These are phyloP conservation scores for Eugnorisma glareosa DNA, from an alignment of 2,888 invertebrate species.

Conservation along the genomic window DNA sequence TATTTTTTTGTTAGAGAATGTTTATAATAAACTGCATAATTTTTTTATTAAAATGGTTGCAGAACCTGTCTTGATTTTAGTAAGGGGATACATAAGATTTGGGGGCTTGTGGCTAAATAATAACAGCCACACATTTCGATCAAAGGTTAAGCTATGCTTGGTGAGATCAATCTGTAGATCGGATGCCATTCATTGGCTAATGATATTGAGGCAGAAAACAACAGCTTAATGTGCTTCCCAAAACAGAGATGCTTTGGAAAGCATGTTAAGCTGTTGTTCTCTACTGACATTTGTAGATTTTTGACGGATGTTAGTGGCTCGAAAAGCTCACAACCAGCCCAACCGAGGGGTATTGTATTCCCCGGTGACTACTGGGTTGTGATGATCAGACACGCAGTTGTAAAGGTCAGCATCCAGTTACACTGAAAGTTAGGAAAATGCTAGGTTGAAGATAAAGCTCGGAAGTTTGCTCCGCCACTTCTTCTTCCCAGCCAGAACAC, in stretches of 20 bases:
- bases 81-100: not conserved
- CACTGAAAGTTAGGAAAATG: not conserved
- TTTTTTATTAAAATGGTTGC: no score
- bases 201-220: not conserved
- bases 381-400: no score
- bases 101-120: not conserved
- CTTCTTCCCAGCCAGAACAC: not conserved
- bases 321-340: not conserved
- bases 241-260: not conserved
- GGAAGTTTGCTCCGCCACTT: not conserved
- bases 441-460: not conserved
- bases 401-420: not conserved
- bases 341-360: not conserved
- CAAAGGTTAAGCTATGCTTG: not conserved
- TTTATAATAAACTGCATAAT: no score
- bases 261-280: not conserved
- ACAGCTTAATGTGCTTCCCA: not conserved
- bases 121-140: not conserved
- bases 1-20: not conserved
- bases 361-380: no score
- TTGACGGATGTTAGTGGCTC: not conserved
- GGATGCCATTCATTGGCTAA: no score
- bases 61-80: no score
- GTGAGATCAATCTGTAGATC: not conserved
- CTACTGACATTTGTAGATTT: not conserved